Evolutionary conservation across 2,113 vertebrate genomes (phyloP).

Genomic region (Barbus barbus): DNA sequence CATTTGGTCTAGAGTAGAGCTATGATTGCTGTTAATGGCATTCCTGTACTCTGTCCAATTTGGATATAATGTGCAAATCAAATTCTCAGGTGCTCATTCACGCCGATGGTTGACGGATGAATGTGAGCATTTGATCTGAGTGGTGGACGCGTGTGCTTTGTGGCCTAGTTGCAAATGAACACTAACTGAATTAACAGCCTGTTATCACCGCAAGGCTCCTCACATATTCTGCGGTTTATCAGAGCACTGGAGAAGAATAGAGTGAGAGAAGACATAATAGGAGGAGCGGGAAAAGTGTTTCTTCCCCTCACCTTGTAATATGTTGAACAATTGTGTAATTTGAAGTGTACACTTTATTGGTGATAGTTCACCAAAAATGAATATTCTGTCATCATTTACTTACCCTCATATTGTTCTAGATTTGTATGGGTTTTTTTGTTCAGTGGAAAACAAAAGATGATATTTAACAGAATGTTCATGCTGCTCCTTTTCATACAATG

Average conservation of each 20-base stretch:
- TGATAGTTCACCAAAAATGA: neutral
- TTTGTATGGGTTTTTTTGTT: neutral
- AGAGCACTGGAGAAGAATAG: constrained; percentile 31
- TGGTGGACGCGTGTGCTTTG: constrained; percentile 32
- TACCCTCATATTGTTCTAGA: neutral
- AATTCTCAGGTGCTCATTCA: constrained; percentile 6
- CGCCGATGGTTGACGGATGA: neutral
- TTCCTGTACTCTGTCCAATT: neutral
- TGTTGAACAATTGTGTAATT: neutral
- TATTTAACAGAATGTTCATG: neutral
- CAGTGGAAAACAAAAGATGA: neutral
- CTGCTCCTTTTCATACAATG: neutral
- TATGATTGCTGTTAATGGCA: neutral
- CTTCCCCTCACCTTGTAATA: neutral
- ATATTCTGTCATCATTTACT: neutral
- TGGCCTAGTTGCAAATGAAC: constrained; percentile 42
- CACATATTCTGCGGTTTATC: constrained; percentile 47
- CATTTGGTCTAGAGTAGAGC: constrained; percentile 8
- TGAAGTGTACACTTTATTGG: neutral
- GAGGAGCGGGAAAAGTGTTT: neutral
- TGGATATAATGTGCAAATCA: neutral
- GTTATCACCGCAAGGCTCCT: constrained; percentile 39
- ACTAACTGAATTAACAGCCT: constrained; percentile 53
- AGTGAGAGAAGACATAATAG: neutral
- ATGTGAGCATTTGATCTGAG: constrained; percentile 27